These are phyloP conservation scores for Okapia johnstoni DNA, from an alignment of 2,113 vertebrate genomes.

Conservation along the genomic window DNA sequence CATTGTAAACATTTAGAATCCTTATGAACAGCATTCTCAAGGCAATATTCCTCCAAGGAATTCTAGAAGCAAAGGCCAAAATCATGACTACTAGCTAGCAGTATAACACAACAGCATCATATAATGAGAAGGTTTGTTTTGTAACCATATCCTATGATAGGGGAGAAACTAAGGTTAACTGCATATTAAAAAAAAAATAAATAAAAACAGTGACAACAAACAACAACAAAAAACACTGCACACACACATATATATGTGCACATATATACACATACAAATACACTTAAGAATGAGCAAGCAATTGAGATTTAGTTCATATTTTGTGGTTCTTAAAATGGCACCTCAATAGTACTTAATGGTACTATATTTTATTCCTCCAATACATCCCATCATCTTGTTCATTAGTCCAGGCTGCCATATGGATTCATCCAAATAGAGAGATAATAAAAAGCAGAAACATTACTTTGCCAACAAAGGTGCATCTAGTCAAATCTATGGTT, in stretches of 20 bases:
- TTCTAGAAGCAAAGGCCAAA: neutral
- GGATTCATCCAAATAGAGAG: neutral
- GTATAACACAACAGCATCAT: neutral
- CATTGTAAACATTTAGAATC: conserved; percentile 5
- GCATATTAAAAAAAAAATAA: neutral
- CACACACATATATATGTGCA: neutral
- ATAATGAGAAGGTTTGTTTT: neutral
- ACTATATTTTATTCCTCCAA: neutral
- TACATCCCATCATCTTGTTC: neutral
- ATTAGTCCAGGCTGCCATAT: neutral
- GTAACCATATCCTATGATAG: neutral
- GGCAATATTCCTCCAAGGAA: neutral
- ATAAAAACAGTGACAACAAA: neutral
- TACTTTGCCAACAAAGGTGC: neutral
- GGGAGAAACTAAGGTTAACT: neutral
- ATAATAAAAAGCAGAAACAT: neutral
- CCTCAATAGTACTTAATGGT: neutral
- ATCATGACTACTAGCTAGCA: neutral
- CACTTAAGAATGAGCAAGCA: neutral
- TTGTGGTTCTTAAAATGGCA: neutral
- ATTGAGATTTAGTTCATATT: neutral
- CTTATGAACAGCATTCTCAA: neutral
- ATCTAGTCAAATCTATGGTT: neutral
- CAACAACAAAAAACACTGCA: neutral
- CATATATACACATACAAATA: neutral